A percentile compares a stretch with the other conserved stretches of the same genome.
phyloP scores from a whole-genome alignment of 2,797 vertebrate genomes.

The Carduelis carduelis region DNA sequence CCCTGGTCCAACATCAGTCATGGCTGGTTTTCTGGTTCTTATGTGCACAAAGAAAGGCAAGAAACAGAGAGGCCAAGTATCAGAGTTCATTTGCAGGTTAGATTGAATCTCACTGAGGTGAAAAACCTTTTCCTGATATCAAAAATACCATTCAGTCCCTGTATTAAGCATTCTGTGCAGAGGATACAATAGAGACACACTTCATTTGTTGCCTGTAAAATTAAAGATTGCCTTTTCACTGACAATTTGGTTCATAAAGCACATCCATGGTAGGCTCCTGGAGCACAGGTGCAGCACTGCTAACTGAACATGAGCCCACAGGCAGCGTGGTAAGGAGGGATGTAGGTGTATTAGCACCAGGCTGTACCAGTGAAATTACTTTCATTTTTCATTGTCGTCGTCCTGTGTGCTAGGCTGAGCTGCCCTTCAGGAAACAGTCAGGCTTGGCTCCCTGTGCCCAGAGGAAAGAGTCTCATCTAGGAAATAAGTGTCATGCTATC shows the following conservation, averaged over 20 bases:
- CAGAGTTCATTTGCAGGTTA: not conserved
- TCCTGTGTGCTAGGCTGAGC: not conserved
- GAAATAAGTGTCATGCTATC: not conserved
- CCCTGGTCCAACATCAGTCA: not conserved
- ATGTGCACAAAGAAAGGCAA: not conserved
- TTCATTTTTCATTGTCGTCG: not conserved
- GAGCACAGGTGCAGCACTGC: not conserved
- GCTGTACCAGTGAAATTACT: not conserved
- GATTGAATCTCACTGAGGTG: not conserved
- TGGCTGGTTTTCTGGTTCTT: not conserved
- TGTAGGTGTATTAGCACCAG: not conserved
- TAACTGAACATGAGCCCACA: not conserved
- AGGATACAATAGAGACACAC: not conserved
- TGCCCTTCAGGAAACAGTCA: not conserved
- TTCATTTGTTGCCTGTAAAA: not conserved
- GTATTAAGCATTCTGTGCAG: not conserved
- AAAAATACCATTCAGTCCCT: not conserved
- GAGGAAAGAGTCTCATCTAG: not conserved
- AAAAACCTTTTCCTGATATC: not conserved
- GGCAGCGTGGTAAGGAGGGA: not conserved
- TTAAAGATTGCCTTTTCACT: not conserved
- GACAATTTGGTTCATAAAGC: not conserved
- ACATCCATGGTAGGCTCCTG: not conserved
- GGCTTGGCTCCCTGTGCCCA: not conserved
- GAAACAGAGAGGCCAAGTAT: not conserved